phyloP scores from a whole-genome alignment of 2,888 invertebrate genomes.

The Ectemnius cavifrons region DNA sequence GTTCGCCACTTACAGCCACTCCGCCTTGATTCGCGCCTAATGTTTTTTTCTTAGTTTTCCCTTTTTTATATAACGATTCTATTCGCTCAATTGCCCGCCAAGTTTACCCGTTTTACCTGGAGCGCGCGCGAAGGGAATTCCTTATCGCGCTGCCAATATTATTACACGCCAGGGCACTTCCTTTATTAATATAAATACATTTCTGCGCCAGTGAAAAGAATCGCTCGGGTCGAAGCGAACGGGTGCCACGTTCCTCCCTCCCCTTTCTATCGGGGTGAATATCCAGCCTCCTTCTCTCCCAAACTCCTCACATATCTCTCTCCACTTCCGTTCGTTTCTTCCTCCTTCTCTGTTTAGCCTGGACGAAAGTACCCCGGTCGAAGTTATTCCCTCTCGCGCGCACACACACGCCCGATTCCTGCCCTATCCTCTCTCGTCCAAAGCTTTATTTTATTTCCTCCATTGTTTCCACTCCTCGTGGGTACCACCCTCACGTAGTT shows the following conservation, averaged over 20 bases:
- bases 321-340: neutral
- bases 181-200: constrained; percentile 47
- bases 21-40: constrained; percentile 52
- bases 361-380: constrained; percentile 56
- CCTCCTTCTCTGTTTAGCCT: constrained; percentile 52
- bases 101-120: neutral
- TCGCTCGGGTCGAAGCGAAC: constrained; percentile 18
- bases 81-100: constrained; percentile 28
- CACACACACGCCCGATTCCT: constrained; percentile 38
- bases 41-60: constrained; percentile 22
- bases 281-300: constrained; percentile 10
- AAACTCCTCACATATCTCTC: constrained; percentile 34
- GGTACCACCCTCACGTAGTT: constrained; percentile 66
- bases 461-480: constrained; percentile 72
- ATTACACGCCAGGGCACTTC: constrained; percentile 19
- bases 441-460: constrained; percentile 75
- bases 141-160: constrained; percentile 21
- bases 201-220: constrained; percentile 24
- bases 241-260: constrained; percentile 23
- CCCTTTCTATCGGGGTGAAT: constrained; percentile 9
- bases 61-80: constrained; percentile 51
- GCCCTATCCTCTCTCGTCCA: constrained; percentile 47
- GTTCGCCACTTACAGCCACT: constrained; percentile 61
- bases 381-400: constrained; percentile 41
- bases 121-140: neutral